These are phyloP conservation scores for Patella caerulea DNA, from an alignment of 2,888 invertebrate genomes.

Conservation along the genomic window DNA sequence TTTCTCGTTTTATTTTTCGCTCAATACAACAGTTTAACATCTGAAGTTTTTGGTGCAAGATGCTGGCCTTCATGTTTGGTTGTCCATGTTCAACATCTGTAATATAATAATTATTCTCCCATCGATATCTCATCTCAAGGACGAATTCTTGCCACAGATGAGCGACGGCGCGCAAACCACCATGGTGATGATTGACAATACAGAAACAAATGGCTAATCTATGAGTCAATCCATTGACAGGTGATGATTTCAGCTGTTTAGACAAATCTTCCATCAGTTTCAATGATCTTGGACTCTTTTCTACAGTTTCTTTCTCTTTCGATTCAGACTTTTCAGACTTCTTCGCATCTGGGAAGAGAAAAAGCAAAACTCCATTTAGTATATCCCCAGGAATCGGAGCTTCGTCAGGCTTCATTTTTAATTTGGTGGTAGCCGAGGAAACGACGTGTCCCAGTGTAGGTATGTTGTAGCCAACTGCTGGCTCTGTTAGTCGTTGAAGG, in stretches of 20 bases:
- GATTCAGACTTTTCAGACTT: constrained; percentile 18
- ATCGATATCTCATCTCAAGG: constrained; percentile 89
- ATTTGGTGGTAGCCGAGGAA: constrained; percentile 54
- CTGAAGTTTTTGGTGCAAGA: constrained; percentile 92
- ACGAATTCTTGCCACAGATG: constrained; percentile 96
- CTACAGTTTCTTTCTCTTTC: constrained; percentile 22
- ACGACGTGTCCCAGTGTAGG: constrained; percentile 63
- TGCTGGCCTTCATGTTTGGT: constrained; percentile 90
- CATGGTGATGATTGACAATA: constrained; percentile 69
- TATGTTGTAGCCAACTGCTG: constrained; percentile 69
- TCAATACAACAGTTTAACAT: constrained; percentile 78
- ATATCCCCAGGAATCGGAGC: constrained; percentile 85
- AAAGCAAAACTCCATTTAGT: constrained; percentile 83
- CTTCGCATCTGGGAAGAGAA: constrained; percentile 90
- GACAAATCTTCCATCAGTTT: constrained; percentile 51
- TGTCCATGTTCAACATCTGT: constrained; percentile 79
- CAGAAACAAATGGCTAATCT: constrained; percentile 81
- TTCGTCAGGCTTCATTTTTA: constrained; percentile 71
- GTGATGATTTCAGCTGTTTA: constrained; percentile 82
- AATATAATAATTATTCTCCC: constrained; percentile 77
- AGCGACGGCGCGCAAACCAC: constrained; percentile 80
- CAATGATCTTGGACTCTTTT: background rate
- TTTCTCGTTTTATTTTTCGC: constrained; percentile 71
- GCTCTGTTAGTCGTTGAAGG: constrained; percentile 82
- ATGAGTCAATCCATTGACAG: constrained; percentile 84